These are phyloP conservation scores for Apodemus sylvaticus DNA, from an alignment of 2,113 vertebrate species.

Conservation along the genomic window DNA sequence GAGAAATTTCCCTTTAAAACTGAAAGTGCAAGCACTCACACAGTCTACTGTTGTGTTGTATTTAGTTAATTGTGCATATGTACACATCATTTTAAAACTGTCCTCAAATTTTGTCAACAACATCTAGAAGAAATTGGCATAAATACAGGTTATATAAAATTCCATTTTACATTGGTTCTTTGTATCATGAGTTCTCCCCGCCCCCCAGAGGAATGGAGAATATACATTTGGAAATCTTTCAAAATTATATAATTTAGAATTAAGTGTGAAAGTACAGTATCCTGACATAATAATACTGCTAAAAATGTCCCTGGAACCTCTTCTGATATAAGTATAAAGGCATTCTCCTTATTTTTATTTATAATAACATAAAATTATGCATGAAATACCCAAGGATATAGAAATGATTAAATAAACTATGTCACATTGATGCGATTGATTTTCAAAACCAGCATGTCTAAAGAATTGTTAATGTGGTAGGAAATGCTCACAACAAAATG, in stretches of 20 bases:
- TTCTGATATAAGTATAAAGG: neutral
- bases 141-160: neutral
- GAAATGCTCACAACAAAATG: conserved; percentile 35
- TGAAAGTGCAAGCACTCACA: neutral
- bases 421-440: neutral
- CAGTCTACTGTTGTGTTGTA: neutral
- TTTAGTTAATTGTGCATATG: conserved; percentile 25
- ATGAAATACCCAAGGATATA: conserved; percentile 1
- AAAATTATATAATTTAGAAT: conserved; percentile 55
- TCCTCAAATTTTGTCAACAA: conserved; percentile 8
- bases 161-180: conserved; percentile 38
- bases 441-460: conserved; percentile 42
- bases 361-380: conserved; percentile 13
- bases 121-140: conserved; percentile 6
- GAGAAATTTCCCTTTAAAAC: conserved; percentile 43
- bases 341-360: neutral
- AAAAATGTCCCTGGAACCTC: neutral
- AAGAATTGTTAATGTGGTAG: conserved; percentile 16
- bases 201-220: neutral
- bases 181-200: conserved; percentile 6
- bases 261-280: conserved; percentile 24
- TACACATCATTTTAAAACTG: conserved; percentile 32
- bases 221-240: conserved; percentile 25
- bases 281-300: neutral
- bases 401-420: neutral